Percentiles rank a stretch among this genome's conserved stretches.
These are phyloP conservation scores for Temnothorax ravouxi DNA, from an alignment of 2,888 invertebrate species.

Conservation along the genomic window DNA sequence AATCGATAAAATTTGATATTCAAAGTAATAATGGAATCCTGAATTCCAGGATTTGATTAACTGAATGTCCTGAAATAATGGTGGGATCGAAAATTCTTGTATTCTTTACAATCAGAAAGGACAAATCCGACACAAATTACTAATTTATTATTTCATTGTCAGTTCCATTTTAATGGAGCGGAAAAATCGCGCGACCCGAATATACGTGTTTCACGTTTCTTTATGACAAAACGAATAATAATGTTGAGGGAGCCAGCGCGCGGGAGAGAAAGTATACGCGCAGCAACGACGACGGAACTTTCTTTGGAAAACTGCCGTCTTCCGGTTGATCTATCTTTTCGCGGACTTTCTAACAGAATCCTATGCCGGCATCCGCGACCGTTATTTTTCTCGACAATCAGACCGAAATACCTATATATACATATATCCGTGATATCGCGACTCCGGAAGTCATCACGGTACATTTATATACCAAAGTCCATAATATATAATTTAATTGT, in stretches of 20 bases:
- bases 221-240: constrained; percentile 24
- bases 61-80: no score
- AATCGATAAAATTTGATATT: no score
- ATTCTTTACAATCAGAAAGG: not conserved
- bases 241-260: constrained; percentile 9
- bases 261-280: constrained; percentile 32
- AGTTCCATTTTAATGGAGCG: not conserved
- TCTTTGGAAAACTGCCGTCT: constrained; percentile 58
- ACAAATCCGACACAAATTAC: not conserved
- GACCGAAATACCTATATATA: no score
- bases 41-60: no score
- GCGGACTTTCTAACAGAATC: constrained; percentile 41
- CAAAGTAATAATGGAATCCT: no score
- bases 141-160: constrained; percentile 5
- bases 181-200: not conserved
- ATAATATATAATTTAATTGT: not conserved
- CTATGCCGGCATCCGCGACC: not conserved
- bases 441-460: not conserved
- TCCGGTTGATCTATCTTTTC: constrained; percentile 45
- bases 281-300: constrained; percentile 33
- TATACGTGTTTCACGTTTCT: not conserved
- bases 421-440: no score
- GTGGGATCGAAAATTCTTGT: no score
- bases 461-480: not conserved
- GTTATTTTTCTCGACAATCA: not conserved